A percentile compares a stretch with the other conserved stretches of the same genome.
These are phyloP conservation scores for Meiosimyza decipiens DNA, from an alignment of 2,888 invertebrate genomes.

Conservation along the genomic window DNA sequence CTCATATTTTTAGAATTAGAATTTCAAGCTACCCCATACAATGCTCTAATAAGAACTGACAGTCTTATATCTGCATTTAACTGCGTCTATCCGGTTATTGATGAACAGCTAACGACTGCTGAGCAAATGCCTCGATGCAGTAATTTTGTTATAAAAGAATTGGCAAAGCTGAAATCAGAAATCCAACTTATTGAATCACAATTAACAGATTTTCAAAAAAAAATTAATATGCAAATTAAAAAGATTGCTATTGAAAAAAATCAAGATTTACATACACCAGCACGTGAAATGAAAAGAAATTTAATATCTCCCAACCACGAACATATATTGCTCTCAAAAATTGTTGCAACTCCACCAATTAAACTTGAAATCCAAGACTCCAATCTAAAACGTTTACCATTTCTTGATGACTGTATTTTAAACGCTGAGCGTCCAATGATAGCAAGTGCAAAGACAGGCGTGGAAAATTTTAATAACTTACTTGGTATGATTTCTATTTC, in stretches of 20 bases:
- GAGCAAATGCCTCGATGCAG: constrained; percentile 53
- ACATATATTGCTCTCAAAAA: constrained; percentile 53
- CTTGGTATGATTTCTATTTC: constrained; percentile 41
- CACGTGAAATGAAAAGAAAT: constrained; percentile 19
- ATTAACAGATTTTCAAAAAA: constrained; percentile 52
- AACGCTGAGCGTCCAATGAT: constrained; percentile 16
- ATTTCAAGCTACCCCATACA: constrained; percentile 18
- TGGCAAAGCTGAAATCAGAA: constrained; percentile 51
- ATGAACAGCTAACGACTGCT: constrained; percentile 51
- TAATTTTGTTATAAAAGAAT: constrained; percentile 52
- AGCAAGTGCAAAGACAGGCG: constrained; percentile 46
- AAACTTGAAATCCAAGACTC: constrained; percentile 51
- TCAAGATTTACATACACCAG: constrained; percentile 38
- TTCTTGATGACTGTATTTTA: constrained; percentile 54
- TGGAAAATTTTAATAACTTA: constrained; percentile 45
- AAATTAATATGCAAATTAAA: constrained; percentile 45
- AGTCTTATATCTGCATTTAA: constrained; percentile 54
- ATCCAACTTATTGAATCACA: constrained; percentile 55
- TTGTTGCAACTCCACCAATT: constrained; percentile 62
- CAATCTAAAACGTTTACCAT: constrained; percentile 51
- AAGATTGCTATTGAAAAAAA: constrained; percentile 35
- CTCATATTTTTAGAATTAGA: background rate
- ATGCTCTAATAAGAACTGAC: constrained; percentile 47
- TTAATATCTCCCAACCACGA: constrained; percentile 13
- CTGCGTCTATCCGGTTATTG: constrained; percentile 51